Evolutionary conservation across 2,888 invertebrate species (phyloP).

Genomic region (Mimas tiliae): DNA sequence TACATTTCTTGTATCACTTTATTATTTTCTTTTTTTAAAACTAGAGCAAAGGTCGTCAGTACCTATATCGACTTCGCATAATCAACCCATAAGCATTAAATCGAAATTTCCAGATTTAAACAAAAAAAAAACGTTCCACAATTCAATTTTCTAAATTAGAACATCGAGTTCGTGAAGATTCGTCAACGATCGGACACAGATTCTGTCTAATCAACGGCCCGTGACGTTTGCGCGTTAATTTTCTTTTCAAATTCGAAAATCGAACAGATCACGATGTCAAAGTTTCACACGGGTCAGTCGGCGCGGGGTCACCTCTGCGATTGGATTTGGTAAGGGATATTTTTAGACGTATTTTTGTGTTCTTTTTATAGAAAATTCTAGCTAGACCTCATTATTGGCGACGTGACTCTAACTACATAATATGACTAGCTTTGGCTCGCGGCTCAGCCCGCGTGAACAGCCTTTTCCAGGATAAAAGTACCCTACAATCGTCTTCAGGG

Average conservation of each 20-base stretch:
- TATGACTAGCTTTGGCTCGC: no score
- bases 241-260: constrained; percentile 55
- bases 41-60: background rate
- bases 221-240: constrained; percentile 55
- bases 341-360: constrained; percentile 15
- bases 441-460: no score
- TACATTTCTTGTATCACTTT: no score
- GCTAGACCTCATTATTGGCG: background rate
- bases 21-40: no score
- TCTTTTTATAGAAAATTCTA: background rate
- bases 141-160: constrained; percentile 41
- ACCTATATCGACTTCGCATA: constrained; percentile 14
- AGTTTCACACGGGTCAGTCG: constrained; percentile 74
- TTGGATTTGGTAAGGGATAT: constrained; percentile 18
- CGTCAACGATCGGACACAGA: constrained; percentile 41
- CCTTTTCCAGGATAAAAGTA: no score
- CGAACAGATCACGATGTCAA: constrained; percentile 70
- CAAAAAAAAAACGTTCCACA: constrained; percentile 30
- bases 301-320: constrained; percentile 36
- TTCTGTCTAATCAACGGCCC: constrained; percentile 62
- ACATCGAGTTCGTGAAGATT: constrained; percentile 36
- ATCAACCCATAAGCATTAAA: constrained; percentile 30
- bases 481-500: no score
- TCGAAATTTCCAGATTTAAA: constrained; percentile 33
- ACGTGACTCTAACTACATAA: no score